Percentiles rank a stretch among this genome's conserved stretches.
Conservation (phyloP, 2,888 invertebrate genomes). For the Sepiola atlantica region DNA sequence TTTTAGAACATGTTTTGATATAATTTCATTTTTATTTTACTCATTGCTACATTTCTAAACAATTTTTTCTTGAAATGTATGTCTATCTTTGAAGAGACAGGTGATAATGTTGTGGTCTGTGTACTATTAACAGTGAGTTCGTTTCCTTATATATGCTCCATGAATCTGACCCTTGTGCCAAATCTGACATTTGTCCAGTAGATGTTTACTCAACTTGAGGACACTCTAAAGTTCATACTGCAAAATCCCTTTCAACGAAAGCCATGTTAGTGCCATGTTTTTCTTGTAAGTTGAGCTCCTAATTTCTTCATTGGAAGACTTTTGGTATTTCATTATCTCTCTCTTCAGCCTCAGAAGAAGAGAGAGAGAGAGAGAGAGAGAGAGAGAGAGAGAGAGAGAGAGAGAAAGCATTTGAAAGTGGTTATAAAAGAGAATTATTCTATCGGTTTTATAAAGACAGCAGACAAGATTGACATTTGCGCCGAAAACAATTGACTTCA, state of each 20-base stretch:
- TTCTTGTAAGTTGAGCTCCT: neutral
- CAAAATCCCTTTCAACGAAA: neutral
- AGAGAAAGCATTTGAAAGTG: neutral
- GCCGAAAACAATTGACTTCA: slow-evolving; percentile 2
- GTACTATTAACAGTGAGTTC: neutral
- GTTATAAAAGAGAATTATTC: neutral
- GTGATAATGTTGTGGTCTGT: too few relatives aligned
- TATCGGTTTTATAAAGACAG: neutral
- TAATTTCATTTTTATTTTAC: too few relatives aligned
- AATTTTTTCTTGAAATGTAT: too few relatives aligned
- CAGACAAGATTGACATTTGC: neutral
- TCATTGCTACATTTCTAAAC: too few relatives aligned
- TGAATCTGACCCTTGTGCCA: neutral
- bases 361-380: neutral
- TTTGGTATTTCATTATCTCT: neutral
- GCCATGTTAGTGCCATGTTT: neutral
- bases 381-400: neutral
- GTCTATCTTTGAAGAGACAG: too few relatives aligned
- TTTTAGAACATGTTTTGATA: too few relatives aligned
- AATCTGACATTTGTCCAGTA: neutral
- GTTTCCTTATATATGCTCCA: neutral
- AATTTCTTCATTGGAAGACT: neutral
- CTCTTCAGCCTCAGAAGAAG: neutral
- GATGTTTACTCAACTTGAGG: neutral
- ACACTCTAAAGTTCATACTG: neutral